A percentile compares a stretch with the other conserved stretches of the same genome.
Evolutionary conservation across 2,113 vertebrate genomes (phyloP).

Genomic region (Maccullochella peelii): DNA sequence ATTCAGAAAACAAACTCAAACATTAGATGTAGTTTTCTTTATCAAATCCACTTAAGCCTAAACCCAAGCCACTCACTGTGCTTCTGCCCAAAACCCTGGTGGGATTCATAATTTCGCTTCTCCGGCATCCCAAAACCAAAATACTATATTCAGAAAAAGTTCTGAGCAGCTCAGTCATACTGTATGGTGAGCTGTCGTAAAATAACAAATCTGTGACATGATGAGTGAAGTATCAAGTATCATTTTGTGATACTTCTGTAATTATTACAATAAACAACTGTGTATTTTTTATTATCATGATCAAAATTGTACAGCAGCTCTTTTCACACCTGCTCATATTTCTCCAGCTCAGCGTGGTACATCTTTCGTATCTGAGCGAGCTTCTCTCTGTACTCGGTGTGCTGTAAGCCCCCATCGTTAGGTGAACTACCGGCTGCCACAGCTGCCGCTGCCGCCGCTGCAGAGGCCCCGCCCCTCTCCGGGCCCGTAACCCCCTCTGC

Average conservation of each 20-base stretch:
- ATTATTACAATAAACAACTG: neutral
- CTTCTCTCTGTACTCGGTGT: constrained; percentile 86
- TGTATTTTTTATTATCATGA: neutral
- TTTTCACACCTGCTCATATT: constrained; percentile 83
- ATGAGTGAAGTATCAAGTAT: neutral
- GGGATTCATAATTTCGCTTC: neutral
- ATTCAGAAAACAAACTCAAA: constrained; percentile 7
- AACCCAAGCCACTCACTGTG: neutral
- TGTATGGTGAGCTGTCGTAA: neutral
- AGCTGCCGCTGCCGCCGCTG: constrained; percentile 70
- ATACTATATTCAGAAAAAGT: neutral
- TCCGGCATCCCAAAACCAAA: neutral
- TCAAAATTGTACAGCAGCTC: no score
- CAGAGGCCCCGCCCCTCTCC: constrained; percentile 81
- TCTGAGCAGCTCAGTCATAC: neutral
- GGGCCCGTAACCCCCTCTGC: constrained; percentile 84
- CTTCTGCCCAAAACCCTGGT: neutral
- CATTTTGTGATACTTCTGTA: neutral
- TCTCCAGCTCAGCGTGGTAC: constrained; percentile 86
- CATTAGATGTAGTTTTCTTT: neutral
- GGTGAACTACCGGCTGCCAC: constrained; percentile 80
- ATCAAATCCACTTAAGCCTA: neutral
- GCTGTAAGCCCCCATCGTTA: constrained; percentile 81
- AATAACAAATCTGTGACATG: neutral
- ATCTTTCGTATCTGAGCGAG: constrained; percentile 85